Base-by-base conservation (phyloP, 2,888 invertebrate species). In the Drosophila atripex region DNA sequence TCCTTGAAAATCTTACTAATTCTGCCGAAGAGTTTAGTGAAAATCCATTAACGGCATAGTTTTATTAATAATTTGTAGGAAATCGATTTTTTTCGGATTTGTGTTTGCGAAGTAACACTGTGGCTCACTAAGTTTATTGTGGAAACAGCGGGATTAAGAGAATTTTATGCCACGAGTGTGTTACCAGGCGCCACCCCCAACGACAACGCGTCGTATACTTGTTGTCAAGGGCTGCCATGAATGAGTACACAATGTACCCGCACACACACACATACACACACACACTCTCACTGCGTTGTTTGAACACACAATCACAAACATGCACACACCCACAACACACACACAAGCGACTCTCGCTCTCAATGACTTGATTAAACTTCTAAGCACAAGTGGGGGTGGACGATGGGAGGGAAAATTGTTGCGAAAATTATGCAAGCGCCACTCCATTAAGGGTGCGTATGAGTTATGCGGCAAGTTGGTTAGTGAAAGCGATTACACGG, bases 351-450 rank as follows among this genome's bases (percentile, higher is more conserved):
- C 68, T 68, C 51, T 46, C 68, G 45, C 68, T 66, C 58, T 65
- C 65, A 80, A 76, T 68, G 77, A 85, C 78, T 80, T 80, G 85
- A 80, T 80, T 80, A 84, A 80, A 75, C 74, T 71, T 52, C 58
- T 68, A 47, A 68, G 69, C 56, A 64, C 53, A 30, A 21, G 50
- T 23, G 14, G 1, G 38, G 21, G 23, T n/a, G 55, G 14, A 16
- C 53, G 7, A n/a, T 35, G 35, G 35, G 32, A 32, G 55, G 47
- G 39, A 7, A 66, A 75, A 80, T 72, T 63, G 68, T 76, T 78
- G 71, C 70, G 53, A 68, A 75, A 80, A 84, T 78, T 84, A 84
- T 84, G 80, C 78, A 64, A 73, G 72, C 39, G 72, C 51, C 82
- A 82, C 86, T 79, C 73, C 66, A 82, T 85, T 72, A 74, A 74